Evolutionary conservation across 1,140 invertebrate genomes (phyloP), one percentile per base, ranked within the genome.

Genomic region (Lasioglossum baleicum): DNA sequence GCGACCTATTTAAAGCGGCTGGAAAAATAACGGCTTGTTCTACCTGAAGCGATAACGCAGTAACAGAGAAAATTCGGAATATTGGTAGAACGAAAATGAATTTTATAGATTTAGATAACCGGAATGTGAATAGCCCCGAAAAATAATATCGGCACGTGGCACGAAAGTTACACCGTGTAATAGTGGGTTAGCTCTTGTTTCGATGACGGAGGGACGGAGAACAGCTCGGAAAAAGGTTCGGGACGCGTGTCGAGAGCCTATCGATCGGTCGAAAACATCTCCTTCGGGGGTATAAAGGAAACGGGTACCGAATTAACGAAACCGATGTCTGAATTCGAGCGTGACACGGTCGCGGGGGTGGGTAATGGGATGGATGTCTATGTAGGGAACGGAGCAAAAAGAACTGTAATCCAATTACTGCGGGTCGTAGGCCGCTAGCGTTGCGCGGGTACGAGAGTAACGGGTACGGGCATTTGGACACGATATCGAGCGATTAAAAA

Each of bases 401-500:
- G 74, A 82, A 75, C 61, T 44, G 63, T 69, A 84, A 84, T 75
- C 67, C 75, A 79, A 80, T 80, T 66, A 83, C n/a, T 53, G 53
- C 44, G 60, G 72, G 61, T 26, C 84, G 64, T 61, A 72, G 70
- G 83, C 73, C 44, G 44, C 74, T 2, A 3, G 35, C 35, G 35
- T 35, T 35, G 35, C 35, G 35, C 35, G 35, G 35, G 35, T 35
- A 35, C 35, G 35, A 35, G 35, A 35, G 35, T 35, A 35, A 35
- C 35, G 35, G 68, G 48, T 42, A 64, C 67, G 61, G 42, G 40
- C 66, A 75, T 82, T 77, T 71, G 44, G 42, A 42, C 31, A 60
- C 81, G 69, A 68, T 80, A 87, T 86, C 51, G 67, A 81, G 53
- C 72, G 72, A 87, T 83, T 83, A 81, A 81, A 87, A 83, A 86